Evolutionary conservation across 2,797 vertebrate species (phyloP), one percentile per base, ranked within the genome.

Genomic region (Spinibarbus caldwelli): DNA sequence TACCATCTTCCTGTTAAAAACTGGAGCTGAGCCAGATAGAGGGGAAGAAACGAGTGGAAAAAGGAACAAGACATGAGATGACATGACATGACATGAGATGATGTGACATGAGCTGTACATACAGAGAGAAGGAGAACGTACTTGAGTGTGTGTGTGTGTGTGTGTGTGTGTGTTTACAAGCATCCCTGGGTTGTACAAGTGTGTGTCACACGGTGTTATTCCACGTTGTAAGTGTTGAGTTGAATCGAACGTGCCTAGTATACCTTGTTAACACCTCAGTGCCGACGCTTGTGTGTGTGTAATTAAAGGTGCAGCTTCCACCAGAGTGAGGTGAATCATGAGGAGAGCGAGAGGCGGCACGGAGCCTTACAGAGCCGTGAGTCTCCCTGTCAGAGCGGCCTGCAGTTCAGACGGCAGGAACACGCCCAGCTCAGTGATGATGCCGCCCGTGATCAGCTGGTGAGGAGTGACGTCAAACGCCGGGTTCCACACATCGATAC

Each of bases 381-480:
- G 94, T 83, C 89, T 91, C 47, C 93, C 94, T 0, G 92, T 95
- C 76, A 98, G 93, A 0, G 96, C 97, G 0, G 92, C 93, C 90
- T 92, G 96, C 38, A 98, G 96, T 91, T 98, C 96, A 0, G 92
- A 92, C 0, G 97, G 97, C 64, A 95, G 89, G 91, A 97, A 98
- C 88, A 98, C 96, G 0, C 97, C 97, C 57, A 95, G 91, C 92
- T 98, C 97, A 1, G 97, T 98, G 92, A 98, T 95, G 93, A 98
- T 97, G 82, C 97, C 97, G 0, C 97, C 97, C 0, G 97, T 98
- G 93, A 98, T 98, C 86, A 98, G 95, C 90, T 97, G 94, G 15
- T 97, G 96, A n/a, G 97, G 97, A 23, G 97, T 98, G 86, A 98
- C 95, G 14, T 98, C 97, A 1, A 98, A 98, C 1, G 97, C 96